Evolutionary conservation across 2,113 vertebrate genomes (phyloP).

Genomic region (Pseudopipra pipra): DNA sequence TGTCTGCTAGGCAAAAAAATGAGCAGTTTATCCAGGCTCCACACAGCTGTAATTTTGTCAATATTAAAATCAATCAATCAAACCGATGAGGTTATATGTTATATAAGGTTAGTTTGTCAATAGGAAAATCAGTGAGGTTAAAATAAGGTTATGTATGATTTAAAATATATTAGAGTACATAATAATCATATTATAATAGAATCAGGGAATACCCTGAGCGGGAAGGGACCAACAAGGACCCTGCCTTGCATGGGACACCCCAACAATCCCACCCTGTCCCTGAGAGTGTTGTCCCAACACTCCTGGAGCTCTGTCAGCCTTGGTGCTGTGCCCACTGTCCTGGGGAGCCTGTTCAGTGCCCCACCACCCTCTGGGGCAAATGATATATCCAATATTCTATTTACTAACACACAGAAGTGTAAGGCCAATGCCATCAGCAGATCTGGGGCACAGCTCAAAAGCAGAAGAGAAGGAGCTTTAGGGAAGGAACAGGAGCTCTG

Average conservation of each 20-base stretch:
- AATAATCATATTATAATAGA: neutral
- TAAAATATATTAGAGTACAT: neutral
- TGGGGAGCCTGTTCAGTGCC: neutral
- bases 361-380: neutral
- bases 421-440: neutral
- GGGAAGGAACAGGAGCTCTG: neutral
- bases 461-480: neutral
- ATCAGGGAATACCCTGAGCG: neutral
- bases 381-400: neutral
- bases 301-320: neutral
- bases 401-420: neutral
- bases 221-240: neutral
- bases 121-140: neutral
- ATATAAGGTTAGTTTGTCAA: neutral
- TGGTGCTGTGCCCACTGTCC: accelerated
- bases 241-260: neutral
- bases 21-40: neutral
- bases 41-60: neutral
- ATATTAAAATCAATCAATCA: neutral
- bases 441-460: neutral
- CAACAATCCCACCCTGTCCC: neutral
- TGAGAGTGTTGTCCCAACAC: accelerated
- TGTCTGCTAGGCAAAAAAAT: neutral
- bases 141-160: neutral
- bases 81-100: neutral